These are phyloP conservation scores for Oligia strigilis DNA, from an alignment of 2,888 invertebrate genomes.

Conservation along the genomic window DNA sequence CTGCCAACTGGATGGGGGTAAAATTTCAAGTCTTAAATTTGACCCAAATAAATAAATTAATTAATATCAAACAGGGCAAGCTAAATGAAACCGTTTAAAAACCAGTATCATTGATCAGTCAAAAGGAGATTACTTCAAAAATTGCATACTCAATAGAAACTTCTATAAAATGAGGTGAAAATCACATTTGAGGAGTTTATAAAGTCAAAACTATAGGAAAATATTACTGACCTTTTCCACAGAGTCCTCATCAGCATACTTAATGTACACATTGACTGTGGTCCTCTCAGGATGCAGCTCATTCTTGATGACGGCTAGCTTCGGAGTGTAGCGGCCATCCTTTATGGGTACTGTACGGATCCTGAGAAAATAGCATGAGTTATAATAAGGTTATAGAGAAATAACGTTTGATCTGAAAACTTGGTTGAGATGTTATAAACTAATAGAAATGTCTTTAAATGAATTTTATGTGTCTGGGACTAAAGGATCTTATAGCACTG, in stretches of 20 bases:
- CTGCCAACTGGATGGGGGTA: too few relatives aligned
- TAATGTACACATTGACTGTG: slow-evolving; percentile 92
- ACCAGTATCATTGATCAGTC: too few relatives aligned
- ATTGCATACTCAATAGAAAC: background rate
- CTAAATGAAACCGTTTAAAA: too few relatives aligned
- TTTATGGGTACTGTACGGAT: slow-evolving; percentile 92
- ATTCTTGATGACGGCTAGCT: slow-evolving; percentile 92
- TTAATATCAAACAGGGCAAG: too few relatives aligned
- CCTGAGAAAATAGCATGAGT: slow-evolving; percentile 67
- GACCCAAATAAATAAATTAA: too few relatives aligned
- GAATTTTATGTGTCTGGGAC: too few relatives aligned
- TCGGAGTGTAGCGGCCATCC: slow-evolving; percentile 91
- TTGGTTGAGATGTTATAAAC: background rate
- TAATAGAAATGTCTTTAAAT: too few relatives aligned
- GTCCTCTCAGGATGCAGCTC: slow-evolving; percentile 92
- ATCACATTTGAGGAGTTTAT: background rate
- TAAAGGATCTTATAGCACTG: too few relatives aligned
- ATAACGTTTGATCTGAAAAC: background rate
- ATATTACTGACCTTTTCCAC: slow-evolving; percentile 78
- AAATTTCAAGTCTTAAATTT: too few relatives aligned
- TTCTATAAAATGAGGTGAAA: background rate
- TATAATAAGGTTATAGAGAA: too few relatives aligned
- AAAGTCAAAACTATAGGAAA: background rate
- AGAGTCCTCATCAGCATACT: slow-evolving; percentile 88
- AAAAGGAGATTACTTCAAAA: background rate